phyloP scores from a whole-genome alignment of 2,888 invertebrate species.

The Acanthoscelides obtectus region DNA sequence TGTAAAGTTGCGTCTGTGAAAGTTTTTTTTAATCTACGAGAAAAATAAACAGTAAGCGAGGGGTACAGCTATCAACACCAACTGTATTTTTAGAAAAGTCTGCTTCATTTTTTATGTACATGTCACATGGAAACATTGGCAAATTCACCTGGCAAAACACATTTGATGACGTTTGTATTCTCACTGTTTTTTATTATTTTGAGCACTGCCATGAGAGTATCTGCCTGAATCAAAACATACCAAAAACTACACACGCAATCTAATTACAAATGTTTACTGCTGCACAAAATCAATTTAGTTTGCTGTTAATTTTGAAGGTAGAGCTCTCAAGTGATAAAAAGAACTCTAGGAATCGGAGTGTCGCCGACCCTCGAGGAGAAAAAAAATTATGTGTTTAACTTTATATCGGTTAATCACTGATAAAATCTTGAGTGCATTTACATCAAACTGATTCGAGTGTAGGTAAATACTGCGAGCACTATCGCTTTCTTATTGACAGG shows the following conservation, averaged over 20 bases:
- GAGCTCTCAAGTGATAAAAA: too few relatives aligned
- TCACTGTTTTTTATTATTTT: too few relatives aligned
- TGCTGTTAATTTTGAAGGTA: too few relatives aligned
- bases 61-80: not conserved
- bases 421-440: not conserved
- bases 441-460: not conserved
- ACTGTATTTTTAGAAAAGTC: not conserved
- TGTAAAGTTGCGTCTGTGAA: too few relatives aligned
- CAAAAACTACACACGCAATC: too few relatives aligned
- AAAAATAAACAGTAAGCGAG: not conserved
- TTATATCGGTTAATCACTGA: not conserved
- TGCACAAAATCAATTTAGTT: too few relatives aligned
- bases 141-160: not conserved
- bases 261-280: too few relatives aligned
- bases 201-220: too few relatives aligned
- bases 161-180: too few relatives aligned
- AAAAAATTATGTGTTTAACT: not conserved
- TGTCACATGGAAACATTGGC: not conserved
- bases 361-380: not conserved
- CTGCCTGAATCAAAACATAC: too few relatives aligned
- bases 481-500: not conserved
- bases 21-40: too few relatives aligned
- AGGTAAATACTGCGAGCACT: too few relatives aligned
- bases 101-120: not conserved
- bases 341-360: not conserved